These are phyloP conservation scores for Heliothis peltigera DNA, from an alignment of 2,888 invertebrate species.

Conservation along the genomic window DNA sequence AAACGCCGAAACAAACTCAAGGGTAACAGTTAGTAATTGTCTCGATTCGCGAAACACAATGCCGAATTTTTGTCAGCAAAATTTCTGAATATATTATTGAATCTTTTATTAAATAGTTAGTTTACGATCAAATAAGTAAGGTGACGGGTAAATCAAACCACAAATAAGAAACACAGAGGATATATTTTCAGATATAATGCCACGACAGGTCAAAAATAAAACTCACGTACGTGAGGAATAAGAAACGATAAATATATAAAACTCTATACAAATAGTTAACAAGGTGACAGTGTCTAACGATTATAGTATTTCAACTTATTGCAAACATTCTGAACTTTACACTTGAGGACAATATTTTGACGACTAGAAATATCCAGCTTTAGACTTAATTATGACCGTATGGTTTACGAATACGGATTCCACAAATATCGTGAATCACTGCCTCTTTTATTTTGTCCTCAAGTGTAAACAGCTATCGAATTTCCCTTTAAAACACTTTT, in stretches of 20 bases:
- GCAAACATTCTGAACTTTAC: conserved; percentile 39
- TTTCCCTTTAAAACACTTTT: conserved; percentile 56
- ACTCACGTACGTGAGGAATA: conserved; percentile 84
- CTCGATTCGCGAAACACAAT: too few species aligned
- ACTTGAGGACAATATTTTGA: conserved; percentile 55
- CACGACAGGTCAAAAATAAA: conserved; percentile 88
- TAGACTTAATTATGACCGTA: not conserved
- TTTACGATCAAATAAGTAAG: too few species aligned
- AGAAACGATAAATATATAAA: conserved; percentile 87
- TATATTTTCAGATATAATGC: conserved; percentile 89
- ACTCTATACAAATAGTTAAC: conserved; percentile 89
- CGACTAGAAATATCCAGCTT: conserved; percentile 4
- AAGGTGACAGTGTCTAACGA: conserved; percentile 80
- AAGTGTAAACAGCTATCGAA: conserved; percentile 56
- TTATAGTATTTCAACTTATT: conserved; percentile 58
- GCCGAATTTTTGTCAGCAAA: not conserved
- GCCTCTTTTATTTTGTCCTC: conserved; percentile 52
- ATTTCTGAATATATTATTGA: not conserved
- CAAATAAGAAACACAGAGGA: conserved; percentile 87
- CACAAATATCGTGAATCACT: conserved; percentile 18
- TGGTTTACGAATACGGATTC: conserved; percentile 18
- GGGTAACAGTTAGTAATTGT: too few species aligned
- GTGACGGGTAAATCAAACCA: conserved; percentile 69
- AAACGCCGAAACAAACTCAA: too few species aligned
- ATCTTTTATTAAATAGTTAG: too few species aligned